phyloP scores from a whole-genome alignment of 1,140 invertebrate genomes.

The Helicoverpa zea region DNA sequence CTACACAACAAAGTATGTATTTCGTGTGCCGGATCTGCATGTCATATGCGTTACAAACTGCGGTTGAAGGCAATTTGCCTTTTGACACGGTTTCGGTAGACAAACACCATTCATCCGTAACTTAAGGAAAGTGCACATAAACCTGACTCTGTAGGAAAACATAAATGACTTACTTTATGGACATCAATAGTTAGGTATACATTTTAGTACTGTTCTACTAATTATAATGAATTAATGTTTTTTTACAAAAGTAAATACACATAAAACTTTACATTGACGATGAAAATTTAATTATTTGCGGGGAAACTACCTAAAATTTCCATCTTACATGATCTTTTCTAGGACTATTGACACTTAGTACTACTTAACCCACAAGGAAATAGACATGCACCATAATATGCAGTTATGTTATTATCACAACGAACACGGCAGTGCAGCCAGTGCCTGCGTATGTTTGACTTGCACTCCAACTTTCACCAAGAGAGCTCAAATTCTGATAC shows the following conservation, averaged over 20 bases:
- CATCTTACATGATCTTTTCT: not conserved
- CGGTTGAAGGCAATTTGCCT: not conserved
- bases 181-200: not conserved
- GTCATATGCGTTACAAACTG: not conserved
- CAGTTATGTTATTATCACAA: constrained; percentile 14
- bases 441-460: constrained; percentile 4
- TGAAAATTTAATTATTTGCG: not conserved
- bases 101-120: not conserved
- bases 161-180: not conserved
- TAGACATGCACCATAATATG: not conserved
- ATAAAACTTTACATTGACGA: not conserved
- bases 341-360: constrained; percentile 2
- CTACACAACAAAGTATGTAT: not conserved
- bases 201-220: not conserved
- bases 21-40: constrained; percentile 4
- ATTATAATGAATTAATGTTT: too few relatives aligned
- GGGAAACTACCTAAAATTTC: not conserved
- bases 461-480: constrained; percentile 32
- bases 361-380: constrained; percentile 22
- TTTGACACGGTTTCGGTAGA: constrained; percentile 34
- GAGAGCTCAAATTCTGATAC: constrained; percentile 15
- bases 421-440: constrained; percentile 6
- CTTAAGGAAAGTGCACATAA: constrained; percentile 7
- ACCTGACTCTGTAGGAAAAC: not conserved
- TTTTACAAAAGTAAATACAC: too few relatives aligned